Evolutionary conservation across 1,140 invertebrate species (phyloP).

Genomic region (Hylaeus anthracinus): DNA sequence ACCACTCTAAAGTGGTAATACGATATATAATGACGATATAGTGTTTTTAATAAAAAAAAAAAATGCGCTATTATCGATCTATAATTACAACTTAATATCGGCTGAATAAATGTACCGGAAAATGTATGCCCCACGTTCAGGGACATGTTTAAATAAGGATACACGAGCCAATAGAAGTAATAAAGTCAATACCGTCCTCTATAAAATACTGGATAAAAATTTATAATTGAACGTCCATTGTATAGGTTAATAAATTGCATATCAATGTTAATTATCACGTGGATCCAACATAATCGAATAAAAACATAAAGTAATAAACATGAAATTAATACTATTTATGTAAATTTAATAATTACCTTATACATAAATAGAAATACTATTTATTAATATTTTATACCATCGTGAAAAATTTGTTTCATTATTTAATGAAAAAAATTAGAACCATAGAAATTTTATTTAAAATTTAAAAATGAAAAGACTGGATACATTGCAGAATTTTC

Average conservation of each 20-base stretch:
- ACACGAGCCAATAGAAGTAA: constrained; percentile 19
- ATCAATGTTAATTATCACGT: background rate
- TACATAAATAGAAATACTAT: background rate
- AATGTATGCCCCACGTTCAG: constrained; percentile 34
- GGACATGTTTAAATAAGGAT: constrained; percentile 42
- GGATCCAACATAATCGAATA: background rate
- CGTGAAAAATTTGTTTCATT: no score
- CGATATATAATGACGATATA: no score
- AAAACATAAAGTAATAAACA: background rate
- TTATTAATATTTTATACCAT: no score
- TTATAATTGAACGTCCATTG: background rate
- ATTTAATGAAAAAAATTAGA: no score
- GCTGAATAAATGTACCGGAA: constrained; percentile 34
- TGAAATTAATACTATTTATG: background rate
- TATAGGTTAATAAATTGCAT: background rate
- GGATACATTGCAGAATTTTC: no score
- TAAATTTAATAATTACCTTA: background rate
- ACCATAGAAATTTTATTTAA: no score
- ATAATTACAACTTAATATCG: constrained; percentile 25
- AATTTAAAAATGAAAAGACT: no score
- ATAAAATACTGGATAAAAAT: constrained; percentile 23
- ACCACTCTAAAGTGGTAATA: background rate
- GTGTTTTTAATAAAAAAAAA: constrained; percentile 23
- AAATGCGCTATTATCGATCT: constrained; percentile 26
- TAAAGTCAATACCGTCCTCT: constrained; percentile 21